Evolutionary conservation across 1,140 invertebrate genomes (phyloP).

Genomic region (Proctacanthus coquilletti): DNA sequence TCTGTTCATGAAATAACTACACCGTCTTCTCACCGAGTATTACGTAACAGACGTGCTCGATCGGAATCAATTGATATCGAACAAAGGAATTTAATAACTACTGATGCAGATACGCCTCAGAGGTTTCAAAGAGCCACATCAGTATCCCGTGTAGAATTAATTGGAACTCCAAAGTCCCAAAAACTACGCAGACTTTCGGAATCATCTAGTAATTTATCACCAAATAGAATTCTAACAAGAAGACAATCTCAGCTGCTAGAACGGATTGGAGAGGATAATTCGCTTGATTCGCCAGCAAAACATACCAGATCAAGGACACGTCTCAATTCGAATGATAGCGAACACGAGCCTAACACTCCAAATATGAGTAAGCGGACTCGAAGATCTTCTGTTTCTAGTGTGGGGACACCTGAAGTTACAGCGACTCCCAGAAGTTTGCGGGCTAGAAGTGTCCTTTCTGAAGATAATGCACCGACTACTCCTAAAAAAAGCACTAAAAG

Average conservation of each 20-base stretch:
- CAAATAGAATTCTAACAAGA: constrained; percentile 7
- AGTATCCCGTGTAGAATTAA: constrained; percentile 2
- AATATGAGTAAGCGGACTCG: constrained; percentile 6
- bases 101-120: neutral
- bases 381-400: constrained; percentile 5
- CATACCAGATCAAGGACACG: constrained; percentile 15
- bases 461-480: neutral
- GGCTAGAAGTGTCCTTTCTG: constrained; percentile 2
- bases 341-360: neutral
- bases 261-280: constrained; percentile 13
- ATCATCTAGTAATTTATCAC: neutral
- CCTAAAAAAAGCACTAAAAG: neutral
- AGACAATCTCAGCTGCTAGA: constrained; percentile 10
- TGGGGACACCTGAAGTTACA: constrained; percentile 3
- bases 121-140: constrained; percentile 3
- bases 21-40: too few relatives aligned
- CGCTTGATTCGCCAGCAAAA: constrained; percentile 7
- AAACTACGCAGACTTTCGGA: neutral
- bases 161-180: neutral
- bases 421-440: constrained; percentile 3
- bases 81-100: neutral
- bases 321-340: constrained; percentile 7
- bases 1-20: too few relatives aligned
- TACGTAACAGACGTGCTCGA: too few relatives aligned
- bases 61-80: neutral